A percentile compares a stretch with the other conserved stretches of the same genome.
Conservation (phyloP, 2,888 invertebrate genomes). For the Ceriagrion tenellum region DNA sequence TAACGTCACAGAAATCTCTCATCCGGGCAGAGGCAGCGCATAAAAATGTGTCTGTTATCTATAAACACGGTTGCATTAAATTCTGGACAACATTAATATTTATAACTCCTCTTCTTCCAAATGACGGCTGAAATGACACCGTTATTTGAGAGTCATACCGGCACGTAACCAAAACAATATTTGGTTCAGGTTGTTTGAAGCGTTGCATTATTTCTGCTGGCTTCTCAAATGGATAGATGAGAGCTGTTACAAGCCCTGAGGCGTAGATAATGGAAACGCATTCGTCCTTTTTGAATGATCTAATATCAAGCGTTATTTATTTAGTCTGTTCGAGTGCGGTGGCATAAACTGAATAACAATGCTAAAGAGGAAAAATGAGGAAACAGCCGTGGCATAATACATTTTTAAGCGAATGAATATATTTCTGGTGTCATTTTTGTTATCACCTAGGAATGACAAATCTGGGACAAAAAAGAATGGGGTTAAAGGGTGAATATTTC, state of each 20-base stretch:
- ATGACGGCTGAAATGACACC: no score
- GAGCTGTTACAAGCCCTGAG: background rate
- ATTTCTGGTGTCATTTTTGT: background rate
- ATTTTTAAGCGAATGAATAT: background rate
- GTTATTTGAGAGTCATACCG: no score
- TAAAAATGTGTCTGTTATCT: no score
- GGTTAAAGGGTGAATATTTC: background rate
- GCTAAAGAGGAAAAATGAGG: background rate
- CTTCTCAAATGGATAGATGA: background rate
- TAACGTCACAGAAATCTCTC: no score
- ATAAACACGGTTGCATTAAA: no score
- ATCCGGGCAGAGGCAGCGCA: no score
- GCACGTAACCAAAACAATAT: background rate
- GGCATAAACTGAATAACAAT: background rate
- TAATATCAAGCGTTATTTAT: background rate
- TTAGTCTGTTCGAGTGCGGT: background rate
- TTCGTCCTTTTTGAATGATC: background rate
- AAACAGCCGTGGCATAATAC: background rate
- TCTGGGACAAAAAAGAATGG: background rate
- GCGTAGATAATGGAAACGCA: background rate
- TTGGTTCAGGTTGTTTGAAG: background rate
- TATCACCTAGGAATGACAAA: background rate
- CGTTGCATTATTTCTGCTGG: background rate
- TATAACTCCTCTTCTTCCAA: no score
- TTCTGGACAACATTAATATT: no score